These are phyloP conservation scores for Nephila pilipes DNA, from an alignment of 1,140 invertebrate species.

Conservation along the genomic window DNA sequence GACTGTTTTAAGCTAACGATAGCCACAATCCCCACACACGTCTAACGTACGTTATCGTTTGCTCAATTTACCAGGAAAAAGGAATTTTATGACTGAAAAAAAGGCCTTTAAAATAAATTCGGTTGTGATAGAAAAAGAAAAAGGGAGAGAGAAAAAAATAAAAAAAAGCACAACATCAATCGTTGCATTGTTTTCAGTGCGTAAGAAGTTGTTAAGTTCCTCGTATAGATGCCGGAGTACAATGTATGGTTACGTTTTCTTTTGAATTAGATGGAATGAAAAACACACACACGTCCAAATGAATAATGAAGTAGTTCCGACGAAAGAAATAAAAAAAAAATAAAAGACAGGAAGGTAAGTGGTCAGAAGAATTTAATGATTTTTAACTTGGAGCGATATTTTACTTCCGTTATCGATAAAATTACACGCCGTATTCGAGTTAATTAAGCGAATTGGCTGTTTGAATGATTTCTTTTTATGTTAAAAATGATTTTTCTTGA, in stretches of 20 bases:
- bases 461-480: too few species aligned
- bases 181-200: slow-evolving; percentile 39
- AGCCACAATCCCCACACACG: neutral
- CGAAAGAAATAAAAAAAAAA: neutral
- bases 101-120: slow-evolving; percentile 20
- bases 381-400: neutral
- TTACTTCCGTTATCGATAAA: slow-evolving; percentile 8
- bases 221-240: neutral
- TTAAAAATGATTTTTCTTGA: too few species aligned
- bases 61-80: slow-evolving; percentile 33
- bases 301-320: neutral
- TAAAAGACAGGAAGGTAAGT: neutral
- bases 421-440: neutral
- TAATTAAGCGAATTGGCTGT: neutral
- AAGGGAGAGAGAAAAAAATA: neutral
- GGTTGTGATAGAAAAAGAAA: neutral
- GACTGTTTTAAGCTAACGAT: neutral
- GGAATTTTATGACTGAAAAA: slow-evolving; percentile 23
- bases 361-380: neutral
- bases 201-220: slow-evolving; percentile 33
- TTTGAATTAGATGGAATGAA: slow-evolving; percentile 7
- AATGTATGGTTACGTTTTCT: slow-evolving; percentile 18
- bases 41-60: slow-evolving; percentile 7
- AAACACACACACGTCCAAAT: neutral
- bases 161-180: neutral